Evolutionary conservation across 1,140 invertebrate genomes (phyloP).

Genomic region (Achroia grisella): DNA sequence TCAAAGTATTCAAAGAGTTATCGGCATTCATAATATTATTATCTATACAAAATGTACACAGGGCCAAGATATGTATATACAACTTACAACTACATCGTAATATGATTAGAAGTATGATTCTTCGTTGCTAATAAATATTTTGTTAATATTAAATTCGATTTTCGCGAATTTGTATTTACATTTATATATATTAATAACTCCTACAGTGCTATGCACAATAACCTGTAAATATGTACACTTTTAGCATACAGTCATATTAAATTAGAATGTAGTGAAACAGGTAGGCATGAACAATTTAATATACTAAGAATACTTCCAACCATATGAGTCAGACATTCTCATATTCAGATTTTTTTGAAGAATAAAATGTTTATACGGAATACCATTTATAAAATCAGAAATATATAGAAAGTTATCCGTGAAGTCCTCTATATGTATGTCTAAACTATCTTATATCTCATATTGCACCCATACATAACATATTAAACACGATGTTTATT

Average conservation of each 20-base stretch:
- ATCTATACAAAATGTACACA: slow-evolving; percentile 12
- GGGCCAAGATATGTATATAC: slow-evolving; percentile 24
- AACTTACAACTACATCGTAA: slow-evolving; percentile 24
- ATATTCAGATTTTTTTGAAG: no score
- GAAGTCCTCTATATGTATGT: no score
- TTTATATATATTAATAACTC: slow-evolving; percentile 8
- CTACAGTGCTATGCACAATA: slow-evolving; percentile 51
- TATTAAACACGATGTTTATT: no score
- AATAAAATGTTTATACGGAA: no score
- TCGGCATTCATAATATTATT: not conserved
- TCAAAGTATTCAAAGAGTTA: not conserved
- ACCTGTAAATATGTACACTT: slow-evolving; percentile 24
- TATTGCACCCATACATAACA: no score
- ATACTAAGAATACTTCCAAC: no score
- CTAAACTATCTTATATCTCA: no score
- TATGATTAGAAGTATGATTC: slow-evolving; percentile 14
- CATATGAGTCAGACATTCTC: no score
- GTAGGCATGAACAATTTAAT: no score
- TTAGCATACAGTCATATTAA: slow-evolving; percentile 4
- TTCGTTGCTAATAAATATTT: slow-evolving; percentile 25
- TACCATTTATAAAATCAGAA: no score
- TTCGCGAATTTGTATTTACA: slow-evolving; percentile 28
- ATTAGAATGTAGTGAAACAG: no score
- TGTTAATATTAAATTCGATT: slow-evolving; percentile 31
- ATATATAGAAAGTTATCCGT: no score